Base-by-base conservation (phyloP, 2,888 invertebrate species). In the Cheilosia scutellata region DNA sequence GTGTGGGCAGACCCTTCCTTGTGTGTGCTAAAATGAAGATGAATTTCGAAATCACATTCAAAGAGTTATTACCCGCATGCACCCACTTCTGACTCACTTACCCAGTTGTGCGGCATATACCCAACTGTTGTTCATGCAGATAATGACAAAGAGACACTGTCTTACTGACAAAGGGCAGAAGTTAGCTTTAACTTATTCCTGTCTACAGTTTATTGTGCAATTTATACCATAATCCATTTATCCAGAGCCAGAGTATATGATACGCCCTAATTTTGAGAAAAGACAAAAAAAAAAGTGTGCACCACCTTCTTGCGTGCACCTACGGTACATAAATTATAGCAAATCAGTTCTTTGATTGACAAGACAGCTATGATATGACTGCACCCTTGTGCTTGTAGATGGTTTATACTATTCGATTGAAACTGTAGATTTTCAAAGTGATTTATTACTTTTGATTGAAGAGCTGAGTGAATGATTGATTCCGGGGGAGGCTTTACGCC, bases 331-430 rank as follows among this genome's bases (percentile, higher is more conserved):
- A 70, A 70, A 58, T 80, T 80, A 80, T 60, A 82, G 44, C 60
- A 68, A 86, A 86, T 86, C 71, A 86, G 66, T 42, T 58, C 58
- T 65, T 71, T 86, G 84, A 86, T 82, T 82, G 84, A 82, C 82
- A 82, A 72, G 70, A 70, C 58, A 84, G 70, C 70, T 66, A n/a
- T 53, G 76, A 76, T 66, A n/a, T 53, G 76, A 76, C 76, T 77
- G 77, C 68, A 77, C 77, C 77, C 77, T 62, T 42, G 42, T 70
- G 16, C 77, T 62, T 42, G 42, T 70, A 25, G 53, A 27, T 44
- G 49, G 42, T 42, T 27, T 37, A 13, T 49, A 5, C 25, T 40
- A 40, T 13, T 62, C 49, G 71, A 60, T 51, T 72, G 11, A 53
- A 47, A 7, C 7, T 33, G 20, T 13, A 31, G 57, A 57, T 60